Base-by-base conservation (phyloP, 2,888 invertebrate genomes). In the Neuroscelio doddi region DNA sequence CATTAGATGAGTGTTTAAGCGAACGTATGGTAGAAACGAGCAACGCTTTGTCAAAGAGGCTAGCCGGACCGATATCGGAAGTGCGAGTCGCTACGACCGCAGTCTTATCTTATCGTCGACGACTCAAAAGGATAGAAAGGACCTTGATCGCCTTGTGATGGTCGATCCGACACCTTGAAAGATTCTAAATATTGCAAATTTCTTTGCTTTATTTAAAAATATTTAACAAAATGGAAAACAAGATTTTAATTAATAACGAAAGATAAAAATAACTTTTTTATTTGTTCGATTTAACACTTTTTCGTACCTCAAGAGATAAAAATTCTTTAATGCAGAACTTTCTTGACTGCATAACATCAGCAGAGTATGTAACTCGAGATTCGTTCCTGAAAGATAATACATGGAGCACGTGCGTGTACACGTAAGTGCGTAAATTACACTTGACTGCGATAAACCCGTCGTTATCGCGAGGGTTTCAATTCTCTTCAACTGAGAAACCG, bases 21-120 rank as follows among this genome's bases (percentile, higher is more conserved):
- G 45, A 21, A 10, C 15, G 49, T 36, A 14, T 21, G 38, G 26
- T 41, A 16, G 42, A 51, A 46, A 51, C 32, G 42, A 46, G 53
- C 39, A 45, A 51, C 55, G 32, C 50, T 32, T 52, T 29, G 59
- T 49, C 36, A 53, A 45, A 51, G 56, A 66, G 55, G 56, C 53
- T 63, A 58, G 65, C 49, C 45, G 67, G 65, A 65, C 66, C 58
- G 66, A 68, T 69, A 78, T 80, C 79, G 79, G 79, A 78, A 80
- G 80, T 77, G 49, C 70, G 69, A 69, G 59, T 30, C 50, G 39
- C 66, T 57, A 44, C 71, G 75, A 66, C 69, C 68, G 61, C 65
- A 66, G 72, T 71, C 76, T 81, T 81, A 81, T 82, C 81, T 81
- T 81, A 82, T 81, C 81, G 76, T 69, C 57, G 68, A 65, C 72